These are phyloP conservation scores for Lynx canadensis DNA, from an alignment of 2,113 vertebrate species.

Conservation along the genomic window DNA sequence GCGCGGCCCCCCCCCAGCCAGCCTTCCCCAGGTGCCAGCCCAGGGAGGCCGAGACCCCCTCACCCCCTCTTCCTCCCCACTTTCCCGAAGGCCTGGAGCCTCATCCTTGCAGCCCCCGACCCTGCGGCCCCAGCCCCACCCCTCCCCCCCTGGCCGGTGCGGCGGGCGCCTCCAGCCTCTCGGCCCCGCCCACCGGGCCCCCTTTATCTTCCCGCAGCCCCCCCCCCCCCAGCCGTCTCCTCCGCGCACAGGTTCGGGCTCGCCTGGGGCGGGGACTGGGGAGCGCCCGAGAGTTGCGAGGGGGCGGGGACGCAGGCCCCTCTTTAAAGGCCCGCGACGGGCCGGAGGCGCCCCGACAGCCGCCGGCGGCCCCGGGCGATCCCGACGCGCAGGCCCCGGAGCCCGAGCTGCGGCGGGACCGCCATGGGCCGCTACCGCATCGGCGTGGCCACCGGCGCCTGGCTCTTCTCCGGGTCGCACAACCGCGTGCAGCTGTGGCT, in stretches of 20 bases:
- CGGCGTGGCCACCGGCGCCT: constrained; percentile 88
- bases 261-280: constrained; percentile 66
- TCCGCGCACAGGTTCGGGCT: constrained; percentile 64
- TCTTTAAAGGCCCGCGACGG: constrained; percentile 47
- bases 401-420: not conserved
- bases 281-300: not conserved
- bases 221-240: not conserved
- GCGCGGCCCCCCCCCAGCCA: not conserved
- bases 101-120: not conserved
- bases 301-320: constrained; percentile 58
- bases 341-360: not conserved
- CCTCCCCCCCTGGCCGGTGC: accelerated
- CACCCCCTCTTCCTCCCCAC: not conserved
- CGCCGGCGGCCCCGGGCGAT: not conserved
- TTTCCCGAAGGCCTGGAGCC: not conserved
- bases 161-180: not conserved
- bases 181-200: not conserved
- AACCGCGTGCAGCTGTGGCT: constrained; percentile 89
- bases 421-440: constrained; percentile 88
- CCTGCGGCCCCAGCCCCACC: not conserved
- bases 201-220: not conserved
- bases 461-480: constrained; percentile 88
- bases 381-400: not conserved
- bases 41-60: not conserved
- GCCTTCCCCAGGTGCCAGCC: not conserved